Base-by-base conservation (phyloP, 1,140 invertebrate species). In the Drosophila pachea region DNA sequence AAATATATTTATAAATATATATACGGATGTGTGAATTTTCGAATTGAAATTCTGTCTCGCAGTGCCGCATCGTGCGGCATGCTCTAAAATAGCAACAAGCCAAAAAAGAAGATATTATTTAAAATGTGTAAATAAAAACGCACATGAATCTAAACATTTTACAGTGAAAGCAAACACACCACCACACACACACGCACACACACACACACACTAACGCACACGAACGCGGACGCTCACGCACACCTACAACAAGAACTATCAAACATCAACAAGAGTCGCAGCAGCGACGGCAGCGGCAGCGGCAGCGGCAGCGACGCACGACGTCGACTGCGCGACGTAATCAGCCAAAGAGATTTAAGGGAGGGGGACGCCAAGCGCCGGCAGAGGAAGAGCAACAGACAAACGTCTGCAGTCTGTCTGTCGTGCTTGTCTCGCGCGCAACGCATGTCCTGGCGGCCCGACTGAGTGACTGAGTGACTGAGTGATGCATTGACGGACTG, bases 151-250 rank as follows among this genome's bases (percentile, higher is more conserved):
- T 55, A 72, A 72, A 72, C 69, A 61, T 73, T 67, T 58, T 14
- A 79, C 62, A 53, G 71, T 69, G 74, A 68, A 78, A 78, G 75
- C 62, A 71, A 72, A 65, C 64, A 71, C 62, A 71, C 55, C 53
- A 71, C 61, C 61, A 71, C 48, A 40, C 43, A 29, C 45, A 45
- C 45, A 61, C 33, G 16, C 47, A 60, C 48, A 45, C 49, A 53
- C 16, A 50, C 35, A 50, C 43, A 50, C 22, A 14, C 22, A 43
- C 45, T 49, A 49, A 53, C 40, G 52, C 36, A 50, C 59, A 38
- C 42, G 36, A 29, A 36, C 38, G 53, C 52, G 38, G 12, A 50
- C 14, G 55, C 40, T 43, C 11, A 45, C 40, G 36, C 64, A 58
- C 32, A 52, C 58, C 45, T 62, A 58, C 64, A 73, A 56, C 58